Conservation (phyloP, 2,888 invertebrate species). For the Microctonus hyperodae region DNA sequence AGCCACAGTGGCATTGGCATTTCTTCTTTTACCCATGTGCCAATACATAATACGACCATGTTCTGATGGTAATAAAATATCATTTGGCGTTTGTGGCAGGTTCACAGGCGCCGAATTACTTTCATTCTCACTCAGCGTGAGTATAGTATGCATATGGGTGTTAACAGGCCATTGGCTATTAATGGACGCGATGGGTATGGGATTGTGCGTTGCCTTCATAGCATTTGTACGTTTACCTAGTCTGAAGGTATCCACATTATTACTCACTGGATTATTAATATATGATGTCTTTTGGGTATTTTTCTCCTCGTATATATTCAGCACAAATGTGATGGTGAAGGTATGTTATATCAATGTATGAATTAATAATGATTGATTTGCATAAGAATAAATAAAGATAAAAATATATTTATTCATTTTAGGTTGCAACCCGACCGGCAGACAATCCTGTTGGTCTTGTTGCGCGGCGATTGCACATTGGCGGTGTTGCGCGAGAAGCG, state of each 20-base stretch:
- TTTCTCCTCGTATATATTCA: conserved; percentile 98
- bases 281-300: conserved; percentile 99
- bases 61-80: conserved; percentile 84
- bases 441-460: conserved; percentile 94
- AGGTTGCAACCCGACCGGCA: conserved; percentile 83
- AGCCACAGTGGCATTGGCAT: conserved; percentile 95
- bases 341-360: conserved; percentile 67
- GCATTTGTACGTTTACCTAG: conserved; percentile 95
- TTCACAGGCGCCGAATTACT: conserved; percentile 94
- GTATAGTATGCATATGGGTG: conserved; percentile 97
- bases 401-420: conserved; percentile 50
- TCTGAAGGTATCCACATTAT: conserved; percentile 92
- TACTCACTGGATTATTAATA: conserved; percentile 90
- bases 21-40: conserved; percentile 95
- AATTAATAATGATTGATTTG: neutral
- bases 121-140: conserved; percentile 89
- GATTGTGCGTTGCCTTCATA: conserved; percentile 96
- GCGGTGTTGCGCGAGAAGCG: conserved; percentile 88
- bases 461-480: conserved; percentile 90
- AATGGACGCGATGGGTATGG: conserved; percentile 99
- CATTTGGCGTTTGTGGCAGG: conserved; percentile 90
- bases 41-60: conserved; percentile 91
- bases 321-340: conserved; percentile 98
- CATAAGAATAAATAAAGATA: conserved; percentile 73
- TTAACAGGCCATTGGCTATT: conserved; percentile 97